Conservation (phyloP, 1,140 invertebrate genomes). For the Hydropsyche tenuis region DNA sequence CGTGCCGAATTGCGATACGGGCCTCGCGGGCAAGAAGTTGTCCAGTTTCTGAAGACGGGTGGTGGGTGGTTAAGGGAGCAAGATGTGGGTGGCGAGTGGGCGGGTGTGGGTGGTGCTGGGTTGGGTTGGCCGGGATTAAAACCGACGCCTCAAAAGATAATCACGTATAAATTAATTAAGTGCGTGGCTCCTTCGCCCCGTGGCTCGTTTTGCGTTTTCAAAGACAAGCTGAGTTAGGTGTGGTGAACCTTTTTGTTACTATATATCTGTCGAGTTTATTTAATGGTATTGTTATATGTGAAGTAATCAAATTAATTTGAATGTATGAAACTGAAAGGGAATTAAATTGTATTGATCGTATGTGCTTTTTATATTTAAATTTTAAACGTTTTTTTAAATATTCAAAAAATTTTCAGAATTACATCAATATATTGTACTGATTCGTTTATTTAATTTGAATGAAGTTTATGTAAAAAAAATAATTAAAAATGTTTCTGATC, state of each 20-base stretch:
- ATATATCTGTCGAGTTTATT: no score
- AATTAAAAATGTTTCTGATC: no score
- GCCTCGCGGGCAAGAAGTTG: conserved; percentile 21
- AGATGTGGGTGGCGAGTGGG: background rate
- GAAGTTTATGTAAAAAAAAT: no score
- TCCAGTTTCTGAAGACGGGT: background rate
- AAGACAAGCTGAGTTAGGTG: background rate
- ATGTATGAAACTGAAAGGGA: no score
- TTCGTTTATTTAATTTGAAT: no score
- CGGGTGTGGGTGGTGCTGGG: background rate
- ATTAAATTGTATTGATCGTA: no score
- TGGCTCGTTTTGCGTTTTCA: conserved; percentile 10
- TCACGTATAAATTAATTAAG: conserved; percentile 52
- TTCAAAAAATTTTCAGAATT: no score
- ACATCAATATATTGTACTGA: no score
- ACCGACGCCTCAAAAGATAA: conserved; percentile 49
- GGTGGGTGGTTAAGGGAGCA: background rate
- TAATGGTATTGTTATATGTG: no score
- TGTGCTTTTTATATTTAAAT: no score
- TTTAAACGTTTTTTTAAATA: no score
- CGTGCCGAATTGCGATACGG: conserved; percentile 31
- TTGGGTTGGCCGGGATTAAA: conserved; percentile 48
- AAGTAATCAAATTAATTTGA: no score
- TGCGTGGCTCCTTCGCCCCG: conserved; percentile 38
- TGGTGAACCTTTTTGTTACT: background rate